A percentile compares a stretch with the other conserved stretches of the same genome.
Conservation (phyloP, 2,888 invertebrate genomes). For the Acholoe squamosa region DNA sequence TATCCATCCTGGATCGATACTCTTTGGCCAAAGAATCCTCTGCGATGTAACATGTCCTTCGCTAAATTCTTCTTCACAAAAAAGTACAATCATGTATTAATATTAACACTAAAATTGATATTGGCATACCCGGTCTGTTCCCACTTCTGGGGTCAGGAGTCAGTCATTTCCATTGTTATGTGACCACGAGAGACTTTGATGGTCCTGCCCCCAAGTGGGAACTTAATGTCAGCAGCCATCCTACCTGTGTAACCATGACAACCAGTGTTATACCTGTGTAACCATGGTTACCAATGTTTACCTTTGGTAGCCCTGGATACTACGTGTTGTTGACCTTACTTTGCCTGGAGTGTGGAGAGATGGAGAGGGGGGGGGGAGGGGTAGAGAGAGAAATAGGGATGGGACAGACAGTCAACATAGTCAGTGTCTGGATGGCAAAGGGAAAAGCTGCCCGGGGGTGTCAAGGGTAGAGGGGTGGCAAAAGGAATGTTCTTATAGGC, state of each 20-base stretch:
- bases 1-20: background rate
- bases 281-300: background rate
- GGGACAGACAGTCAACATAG: background rate
- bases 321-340: slow-evolving; percentile 18
- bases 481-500: no score
- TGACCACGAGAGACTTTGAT: slow-evolving; percentile 35
- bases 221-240: background rate
- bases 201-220: background rate
- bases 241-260: slow-evolving; percentile 23
- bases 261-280: background rate
- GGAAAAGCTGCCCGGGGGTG: no score
- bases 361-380: background rate
- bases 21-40: no score
- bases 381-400: background rate
- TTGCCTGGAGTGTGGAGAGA: background rate
- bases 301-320: background rate
- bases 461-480: no score
- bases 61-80: no score
- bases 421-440: no score
- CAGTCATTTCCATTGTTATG: background rate
- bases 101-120: no score
- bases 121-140: background rate
- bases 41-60: no score
- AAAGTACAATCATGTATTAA: no score
- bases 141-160: slow-evolving; percentile 44